Evolutionary conservation across 2,888 invertebrate species (phyloP), one percentile per base, ranked within the genome.

Genomic region (Drosophila acutilabella): DNA sequence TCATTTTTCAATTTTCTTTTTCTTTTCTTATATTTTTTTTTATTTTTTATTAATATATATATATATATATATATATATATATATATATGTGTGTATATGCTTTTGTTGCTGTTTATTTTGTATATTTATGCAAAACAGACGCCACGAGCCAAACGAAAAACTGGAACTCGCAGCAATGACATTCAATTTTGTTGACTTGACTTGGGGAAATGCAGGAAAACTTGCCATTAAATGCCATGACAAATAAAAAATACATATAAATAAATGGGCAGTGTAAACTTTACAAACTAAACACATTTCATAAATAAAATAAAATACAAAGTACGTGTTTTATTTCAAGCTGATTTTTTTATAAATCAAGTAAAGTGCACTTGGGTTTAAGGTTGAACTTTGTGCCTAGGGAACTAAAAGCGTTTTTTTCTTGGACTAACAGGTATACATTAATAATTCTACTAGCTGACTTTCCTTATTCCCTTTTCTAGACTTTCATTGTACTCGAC

Each of bases 91-190:
- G 44, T 53, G 14, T 54, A 23, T 51, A 18, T 30, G 8, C 2
- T 8, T 30, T 30, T 30, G 30, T 30, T 30, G 30, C 30, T 30
- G 8, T 30, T 30, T 50, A 14, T 62, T 26, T 58, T 56, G 42
- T 65, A 44, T 72, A 56, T 64, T 65, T 71, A 74, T 71, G 74
- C 71, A 71, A 67, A 77, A 61, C 64, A 76, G 73, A 75, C 52
- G 59, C 51, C 41, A 45, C 58, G 47, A 68, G 54, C 36, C 57
- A 44, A 30, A 23, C 4, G 14, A 13, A 23, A 45, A 38, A 26
- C 44, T 75, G 62, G 57, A 30, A 36, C 10, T 38, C 23, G 18
- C 13, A 14, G 50, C 50, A 57, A 80, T 53, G 68, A 65, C 60
- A 69, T 68, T 66, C 52, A 60, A 57, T 69, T 74, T 77, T 62